Evolutionary conservation across 2,797 vertebrate genomes (phyloP).

Genomic region (Semaprochilodus insignis): DNA sequence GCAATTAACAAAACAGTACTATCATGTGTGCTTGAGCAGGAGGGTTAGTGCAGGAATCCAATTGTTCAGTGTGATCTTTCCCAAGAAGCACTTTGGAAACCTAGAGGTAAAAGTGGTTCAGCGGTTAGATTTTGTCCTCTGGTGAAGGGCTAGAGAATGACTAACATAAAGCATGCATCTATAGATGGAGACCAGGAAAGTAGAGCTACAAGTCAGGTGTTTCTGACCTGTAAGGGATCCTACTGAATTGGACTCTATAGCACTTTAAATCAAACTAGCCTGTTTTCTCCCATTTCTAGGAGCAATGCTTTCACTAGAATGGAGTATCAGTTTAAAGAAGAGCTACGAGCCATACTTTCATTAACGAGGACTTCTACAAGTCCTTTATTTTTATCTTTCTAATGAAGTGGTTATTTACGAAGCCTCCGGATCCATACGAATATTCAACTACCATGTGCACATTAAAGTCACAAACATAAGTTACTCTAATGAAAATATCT

Average conservation of each 20-base stretch:
- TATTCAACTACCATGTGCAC: conserved; percentile 9
- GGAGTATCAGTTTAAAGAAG: conserved; percentile 30
- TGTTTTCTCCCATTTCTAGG: neutral
- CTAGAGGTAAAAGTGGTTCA: neutral
- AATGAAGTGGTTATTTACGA: conserved; percentile 49
- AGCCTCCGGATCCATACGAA: conserved; percentile 42
- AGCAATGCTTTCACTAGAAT: conserved; percentile 8
- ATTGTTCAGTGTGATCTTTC: too few species aligned
- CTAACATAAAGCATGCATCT: neutral
- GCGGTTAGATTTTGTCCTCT: neutral
- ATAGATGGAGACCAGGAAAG: too few species aligned
- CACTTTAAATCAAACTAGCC: neutral
- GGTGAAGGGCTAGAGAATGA: neutral
- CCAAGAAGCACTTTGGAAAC: neutral
- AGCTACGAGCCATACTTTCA: conserved; percentile 29
- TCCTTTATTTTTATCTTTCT: conserved; percentile 11
- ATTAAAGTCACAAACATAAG: conserved; percentile 28
- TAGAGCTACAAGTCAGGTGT: too few species aligned
- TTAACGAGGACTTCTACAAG: neutral
- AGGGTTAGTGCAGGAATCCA: too few species aligned
- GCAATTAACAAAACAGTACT: too few species aligned
- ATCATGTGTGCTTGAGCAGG: too few species aligned
- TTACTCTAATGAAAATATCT: conserved; percentile 50
- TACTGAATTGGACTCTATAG: neutral
- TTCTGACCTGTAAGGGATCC: neutral